Conservation (phyloP, 2,888 invertebrate species). For the Meiosimyza platycephala region DNA sequence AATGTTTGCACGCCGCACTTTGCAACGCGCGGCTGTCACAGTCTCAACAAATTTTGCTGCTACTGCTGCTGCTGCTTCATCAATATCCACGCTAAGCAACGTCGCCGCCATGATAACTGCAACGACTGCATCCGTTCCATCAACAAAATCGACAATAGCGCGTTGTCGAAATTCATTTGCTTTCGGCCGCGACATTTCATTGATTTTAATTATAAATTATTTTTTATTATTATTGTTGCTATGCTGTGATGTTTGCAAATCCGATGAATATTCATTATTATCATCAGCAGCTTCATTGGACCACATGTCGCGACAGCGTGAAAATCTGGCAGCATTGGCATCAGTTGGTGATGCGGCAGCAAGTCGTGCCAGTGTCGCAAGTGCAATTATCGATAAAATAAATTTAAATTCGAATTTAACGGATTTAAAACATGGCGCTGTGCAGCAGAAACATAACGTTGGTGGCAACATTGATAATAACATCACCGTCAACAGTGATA, state of each 20-base stretch:
- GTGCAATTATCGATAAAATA: not conserved
- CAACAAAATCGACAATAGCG: not conserved
- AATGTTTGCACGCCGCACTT: too few species aligned
- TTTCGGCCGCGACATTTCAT: constrained; percentile 46
- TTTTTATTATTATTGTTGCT: constrained; percentile 51
- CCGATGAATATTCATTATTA: constrained; percentile 41
- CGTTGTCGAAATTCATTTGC: constrained; percentile 19
- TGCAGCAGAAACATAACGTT: too few species aligned
- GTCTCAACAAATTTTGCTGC: too few species aligned
- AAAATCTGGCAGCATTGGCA: not conserved
- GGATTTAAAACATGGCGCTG: too few species aligned
- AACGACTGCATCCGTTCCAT: constrained; percentile 3
- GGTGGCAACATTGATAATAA: too few species aligned
- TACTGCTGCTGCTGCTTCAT: too few species aligned
- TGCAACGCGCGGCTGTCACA: too few species aligned
- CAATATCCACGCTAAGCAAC: too few species aligned
- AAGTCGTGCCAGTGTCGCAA: not conserved
- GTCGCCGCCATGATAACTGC: too few species aligned
- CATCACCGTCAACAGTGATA: not conserved
- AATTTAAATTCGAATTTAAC: too few species aligned
- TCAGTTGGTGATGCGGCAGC: constrained; percentile 1
- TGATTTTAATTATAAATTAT: constrained; percentile 51
- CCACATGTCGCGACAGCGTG: constrained; percentile 1
- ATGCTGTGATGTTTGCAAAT: constrained; percentile 55
- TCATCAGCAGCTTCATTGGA: constrained; percentile 1